Percentiles rank a stretch among this genome's conserved stretches.
Evolutionary conservation across 1,140 invertebrate genomes (phyloP).

Genomic region (Sogatella furcifera): DNA sequence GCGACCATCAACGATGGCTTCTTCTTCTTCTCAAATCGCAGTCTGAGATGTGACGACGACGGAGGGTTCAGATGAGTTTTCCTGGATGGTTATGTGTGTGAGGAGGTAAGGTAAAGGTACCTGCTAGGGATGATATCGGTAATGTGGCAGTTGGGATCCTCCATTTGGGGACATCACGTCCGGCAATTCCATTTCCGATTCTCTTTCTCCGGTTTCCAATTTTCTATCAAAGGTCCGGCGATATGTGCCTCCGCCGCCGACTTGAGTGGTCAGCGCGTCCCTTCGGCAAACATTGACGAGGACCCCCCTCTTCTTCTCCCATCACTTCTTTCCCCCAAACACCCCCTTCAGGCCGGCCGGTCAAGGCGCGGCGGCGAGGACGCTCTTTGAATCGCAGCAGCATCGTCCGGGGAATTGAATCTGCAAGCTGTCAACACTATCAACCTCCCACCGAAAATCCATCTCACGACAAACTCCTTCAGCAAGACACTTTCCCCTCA

Average conservation of each 20-base stretch:
- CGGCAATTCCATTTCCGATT: constrained; percentile 2
- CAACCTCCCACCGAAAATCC: not conserved
- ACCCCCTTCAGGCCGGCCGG: not conserved
- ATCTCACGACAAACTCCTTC: not conserved
- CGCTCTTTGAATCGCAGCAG: not conserved
- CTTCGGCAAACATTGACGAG: constrained; percentile 2
- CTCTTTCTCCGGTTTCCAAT: not conserved
- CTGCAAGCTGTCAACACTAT: constrained; percentile 1
- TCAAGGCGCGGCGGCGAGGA: not conserved
- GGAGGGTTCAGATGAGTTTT: no score
- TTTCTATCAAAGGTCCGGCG: constrained; percentile 2
- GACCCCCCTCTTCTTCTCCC: no score
- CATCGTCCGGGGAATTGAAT: constrained; percentile 1
- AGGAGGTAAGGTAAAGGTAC: no score
- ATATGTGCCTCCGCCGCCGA: not conserved
- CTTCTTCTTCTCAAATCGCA: no score
- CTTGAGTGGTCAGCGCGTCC: constrained; percentile 3
- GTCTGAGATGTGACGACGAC: no score
- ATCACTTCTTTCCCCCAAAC: no score
- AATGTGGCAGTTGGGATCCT: not conserved
- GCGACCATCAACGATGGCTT: no score
- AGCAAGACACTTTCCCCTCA: not conserved
- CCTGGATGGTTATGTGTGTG: no score
- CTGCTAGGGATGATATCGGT: not conserved
- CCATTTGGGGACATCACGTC: constrained; percentile 2